phyloP scores from a whole-genome alignment of 2,888 invertebrate species.

The Acronicta aceris region DNA sequence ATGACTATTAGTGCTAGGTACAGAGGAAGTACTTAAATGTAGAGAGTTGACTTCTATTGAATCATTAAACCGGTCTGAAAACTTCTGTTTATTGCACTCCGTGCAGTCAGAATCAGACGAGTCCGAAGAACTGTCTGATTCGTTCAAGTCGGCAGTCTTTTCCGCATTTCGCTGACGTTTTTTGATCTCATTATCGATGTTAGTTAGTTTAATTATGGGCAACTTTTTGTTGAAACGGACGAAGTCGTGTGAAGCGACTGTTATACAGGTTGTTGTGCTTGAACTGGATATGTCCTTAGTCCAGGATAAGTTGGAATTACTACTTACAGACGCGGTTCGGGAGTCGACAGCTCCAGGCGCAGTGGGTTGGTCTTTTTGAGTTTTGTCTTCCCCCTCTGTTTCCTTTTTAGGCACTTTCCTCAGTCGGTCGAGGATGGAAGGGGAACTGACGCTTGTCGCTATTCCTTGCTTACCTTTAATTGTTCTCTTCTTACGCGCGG shows the following conservation, averaged over 20 bases:
- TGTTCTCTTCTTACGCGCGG: constrained; percentile 10
- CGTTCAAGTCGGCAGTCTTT: not conserved
- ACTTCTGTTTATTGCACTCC: constrained; percentile 13
- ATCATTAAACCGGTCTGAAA: constrained; percentile 25
- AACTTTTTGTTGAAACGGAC: constrained; percentile 74
- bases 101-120: constrained; percentile 36
- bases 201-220: constrained; percentile 69
- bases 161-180: constrained; percentile 21
- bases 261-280: constrained; percentile 69
- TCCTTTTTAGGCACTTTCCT: constrained; percentile 4
- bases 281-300: constrained; percentile 78
- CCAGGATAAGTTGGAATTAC: constrained; percentile 74
- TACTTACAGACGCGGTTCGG: constrained; percentile 62
- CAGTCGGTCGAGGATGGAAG: constrained; percentile 16
- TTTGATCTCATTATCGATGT: constrained; percentile 51
- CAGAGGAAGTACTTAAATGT: constrained; percentile 60
- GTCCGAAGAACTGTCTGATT: constrained; percentile 20
- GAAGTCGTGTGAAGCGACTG: constrained; percentile 69
- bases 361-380: not conserved
- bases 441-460: not conserved
- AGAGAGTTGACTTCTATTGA: constrained; percentile 39
- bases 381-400: not conserved
- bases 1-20: constrained; percentile 21
- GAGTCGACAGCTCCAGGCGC: constrained; percentile 43
- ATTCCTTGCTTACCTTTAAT: constrained; percentile 43